Conservation (phyloP, 2,888 invertebrate species). For the Xestia ashworthii region DNA sequence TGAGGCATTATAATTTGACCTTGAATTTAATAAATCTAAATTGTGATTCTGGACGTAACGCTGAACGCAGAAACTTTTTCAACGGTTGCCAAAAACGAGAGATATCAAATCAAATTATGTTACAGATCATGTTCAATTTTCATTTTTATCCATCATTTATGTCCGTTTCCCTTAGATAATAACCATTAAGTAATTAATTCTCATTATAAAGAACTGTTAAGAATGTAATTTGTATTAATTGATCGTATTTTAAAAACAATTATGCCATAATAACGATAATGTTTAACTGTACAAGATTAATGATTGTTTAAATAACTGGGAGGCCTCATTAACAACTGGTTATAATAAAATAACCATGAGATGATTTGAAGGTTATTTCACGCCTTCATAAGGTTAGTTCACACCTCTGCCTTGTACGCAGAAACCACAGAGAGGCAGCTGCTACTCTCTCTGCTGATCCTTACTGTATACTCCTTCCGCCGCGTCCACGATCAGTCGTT, state of each 20-base stretch:
- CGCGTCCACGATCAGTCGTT: not conserved
- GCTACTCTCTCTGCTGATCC: not conserved
- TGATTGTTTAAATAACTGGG: not conserved
- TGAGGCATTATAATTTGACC: not conserved
- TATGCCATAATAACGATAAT: not conserved
- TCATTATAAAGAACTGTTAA: slow-evolving; percentile 20
- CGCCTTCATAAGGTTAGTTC: too few species aligned
- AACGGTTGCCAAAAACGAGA: slow-evolving; percentile 4
- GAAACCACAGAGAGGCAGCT: not conserved
- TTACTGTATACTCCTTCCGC: too few species aligned
- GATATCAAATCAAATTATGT: slow-evolving; percentile 10
- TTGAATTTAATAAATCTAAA: not conserved
- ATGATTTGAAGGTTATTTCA: not conserved
- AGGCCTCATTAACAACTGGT: not conserved
- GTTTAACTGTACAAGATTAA: slow-evolving; percentile 15
- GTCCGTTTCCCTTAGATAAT: slow-evolving; percentile 9
- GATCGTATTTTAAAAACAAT: slow-evolving; percentile 15
- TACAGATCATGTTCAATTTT: slow-evolving; percentile 10
- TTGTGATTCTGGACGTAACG: not conserved
- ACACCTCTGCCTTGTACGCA: too few species aligned
- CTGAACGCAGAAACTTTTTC: not conserved
- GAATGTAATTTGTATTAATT: slow-evolving; percentile 5
- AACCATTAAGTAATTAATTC: not conserved
- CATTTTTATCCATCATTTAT: slow-evolving; percentile 2
- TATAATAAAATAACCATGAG: not conserved